These are phyloP conservation scores for Tineola bisselliella DNA, from an alignment of 2,888 invertebrate species.

Conservation along the genomic window DNA sequence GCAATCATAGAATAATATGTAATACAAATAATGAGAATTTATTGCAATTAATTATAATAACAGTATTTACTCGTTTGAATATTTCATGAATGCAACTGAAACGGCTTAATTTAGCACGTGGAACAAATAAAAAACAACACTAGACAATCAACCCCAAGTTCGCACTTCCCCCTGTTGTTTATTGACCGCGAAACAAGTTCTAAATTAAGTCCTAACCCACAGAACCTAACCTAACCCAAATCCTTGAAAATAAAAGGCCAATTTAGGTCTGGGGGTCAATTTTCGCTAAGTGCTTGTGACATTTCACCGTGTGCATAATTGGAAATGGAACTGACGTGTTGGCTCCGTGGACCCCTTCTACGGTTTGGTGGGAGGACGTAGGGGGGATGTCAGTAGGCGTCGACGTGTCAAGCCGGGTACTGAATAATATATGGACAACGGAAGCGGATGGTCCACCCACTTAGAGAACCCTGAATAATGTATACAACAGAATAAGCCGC, in stretches of 20 bases:
- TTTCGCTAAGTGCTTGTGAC: conserved; percentile 51
- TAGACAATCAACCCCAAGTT: background rate
- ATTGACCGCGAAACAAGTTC: conserved; percentile 10
- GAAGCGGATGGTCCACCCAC: conserved; percentile 59
- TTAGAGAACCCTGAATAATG: conserved; percentile 58
- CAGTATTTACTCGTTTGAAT: background rate
- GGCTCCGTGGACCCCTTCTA: conserved; percentile 23
- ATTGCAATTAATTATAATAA: background rate
- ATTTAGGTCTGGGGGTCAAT: conserved; percentile 62
- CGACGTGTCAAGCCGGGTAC: conserved; percentile 59
- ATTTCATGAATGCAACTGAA: background rate
- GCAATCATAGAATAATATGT: too few relatives aligned
- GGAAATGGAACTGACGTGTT: conserved; percentile 50
- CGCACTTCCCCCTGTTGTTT: background rate
- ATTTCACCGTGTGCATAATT: conserved; percentile 63
- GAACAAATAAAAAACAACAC: background rate
- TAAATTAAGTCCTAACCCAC: conserved; percentile 32
- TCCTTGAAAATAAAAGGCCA: conserved; percentile 56
- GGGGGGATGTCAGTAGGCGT: conserved; percentile 36
- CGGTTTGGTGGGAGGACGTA: conserved; percentile 17
- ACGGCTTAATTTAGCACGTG: background rate
- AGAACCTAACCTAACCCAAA: conserved; percentile 24
- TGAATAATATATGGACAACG: conserved; percentile 60
- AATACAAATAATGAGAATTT: background rate
- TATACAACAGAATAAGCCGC: conserved; percentile 34